A percentile compares a stretch with the other conserved stretches of the same genome.
These are phyloP conservation scores for Epinotia brunnichana DNA, from an alignment of 2,888 invertebrate species.

Conservation along the genomic window DNA sequence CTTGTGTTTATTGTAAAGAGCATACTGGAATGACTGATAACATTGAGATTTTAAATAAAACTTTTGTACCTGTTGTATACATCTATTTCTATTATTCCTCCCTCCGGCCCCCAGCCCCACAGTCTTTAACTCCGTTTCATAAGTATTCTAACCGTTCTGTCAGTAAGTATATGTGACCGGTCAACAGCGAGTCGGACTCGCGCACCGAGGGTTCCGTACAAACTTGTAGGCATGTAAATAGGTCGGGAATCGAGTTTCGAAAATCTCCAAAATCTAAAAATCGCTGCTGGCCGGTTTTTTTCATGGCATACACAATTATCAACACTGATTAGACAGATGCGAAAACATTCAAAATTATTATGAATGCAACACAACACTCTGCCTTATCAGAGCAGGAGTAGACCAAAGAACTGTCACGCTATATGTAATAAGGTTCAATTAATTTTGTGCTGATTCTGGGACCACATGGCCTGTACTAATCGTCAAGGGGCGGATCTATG, in stretches of 20 bases:
- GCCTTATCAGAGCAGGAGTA: background rate
- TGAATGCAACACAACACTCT: background rate
- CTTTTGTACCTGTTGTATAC: slow-evolving; percentile 40
- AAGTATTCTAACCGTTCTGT: too few species aligned
- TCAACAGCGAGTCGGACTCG: too few species aligned
- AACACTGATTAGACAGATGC: background rate
- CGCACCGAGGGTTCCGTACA: too few species aligned
- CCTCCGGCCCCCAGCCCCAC: background rate
- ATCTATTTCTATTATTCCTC: slow-evolving; percentile 12
- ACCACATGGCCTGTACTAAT: slow-evolving; percentile 36
- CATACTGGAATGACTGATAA: slow-evolving; percentile 41
- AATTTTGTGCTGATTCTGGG: background rate
- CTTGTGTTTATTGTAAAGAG: slow-evolving; percentile 17
- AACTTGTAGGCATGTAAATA: too few species aligned
- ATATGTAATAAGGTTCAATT: slow-evolving; percentile 1
- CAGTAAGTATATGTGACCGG: too few species aligned
- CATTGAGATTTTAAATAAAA: slow-evolving; percentile 41
- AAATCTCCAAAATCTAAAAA: too few species aligned
- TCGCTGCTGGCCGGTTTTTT: background rate
- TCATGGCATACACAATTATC: background rate
- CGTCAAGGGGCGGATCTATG: slow-evolving; percentile 33
- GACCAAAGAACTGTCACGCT: slow-evolving; percentile 3
- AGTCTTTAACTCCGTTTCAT: too few species aligned
- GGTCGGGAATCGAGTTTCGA: too few species aligned
- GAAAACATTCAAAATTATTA: background rate